Base-by-base conservation (phyloP, 30 jellyfish, hydroid and myxozoan species). In the Rhopilema esculentum region DNA sequence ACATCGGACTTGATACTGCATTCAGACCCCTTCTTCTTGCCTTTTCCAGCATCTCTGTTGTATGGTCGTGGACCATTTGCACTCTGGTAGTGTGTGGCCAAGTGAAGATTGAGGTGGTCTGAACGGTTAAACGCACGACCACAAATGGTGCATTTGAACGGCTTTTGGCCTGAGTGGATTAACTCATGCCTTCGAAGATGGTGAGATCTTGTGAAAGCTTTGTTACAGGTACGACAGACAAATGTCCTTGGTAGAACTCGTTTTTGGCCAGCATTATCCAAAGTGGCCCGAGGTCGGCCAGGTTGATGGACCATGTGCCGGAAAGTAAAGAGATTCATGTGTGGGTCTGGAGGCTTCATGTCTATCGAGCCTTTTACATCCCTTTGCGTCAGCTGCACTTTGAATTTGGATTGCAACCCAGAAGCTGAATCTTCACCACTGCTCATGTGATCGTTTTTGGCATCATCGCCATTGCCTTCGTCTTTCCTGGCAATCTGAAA, bases 101-200 rank as follows among this genome's bases (percentile, higher is more conserved):
- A 84, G 62, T 84, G 93, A 31, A 84, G 83, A 74, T 84, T 84
- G 79, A 84, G 93, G 53, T 84, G 93, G 27, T 84, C 93, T 27
- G 93, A 71, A 31, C 93, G 84, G 93, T 84, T 84, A 78, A 84
- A 84, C 1, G 93, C 93, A 66, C 93, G 83, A 27, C 93, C 93
- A 73, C 93, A 84, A 20, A 84, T 84, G 87, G 93, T 84, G 40
- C 93, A 84, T 62, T 69, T 84, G 87, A 84, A 84, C 64, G 93
- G 93, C 75, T 84, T 84, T 72, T 84, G 93, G 29, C 93, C 93
- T 53, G 87, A 71, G 74, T 84, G 93, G 49, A 84, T 84, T 50
- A 84, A 62, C 76, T 84, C 93, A 70, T 84, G 93, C 32, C 93
- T 71, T 23, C 93, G 74, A 26, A 84, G 82, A 27, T 84, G 93